Conservation (phyloP, 2,797 vertebrate genomes). For the Anniella stebbinsi region DNA sequence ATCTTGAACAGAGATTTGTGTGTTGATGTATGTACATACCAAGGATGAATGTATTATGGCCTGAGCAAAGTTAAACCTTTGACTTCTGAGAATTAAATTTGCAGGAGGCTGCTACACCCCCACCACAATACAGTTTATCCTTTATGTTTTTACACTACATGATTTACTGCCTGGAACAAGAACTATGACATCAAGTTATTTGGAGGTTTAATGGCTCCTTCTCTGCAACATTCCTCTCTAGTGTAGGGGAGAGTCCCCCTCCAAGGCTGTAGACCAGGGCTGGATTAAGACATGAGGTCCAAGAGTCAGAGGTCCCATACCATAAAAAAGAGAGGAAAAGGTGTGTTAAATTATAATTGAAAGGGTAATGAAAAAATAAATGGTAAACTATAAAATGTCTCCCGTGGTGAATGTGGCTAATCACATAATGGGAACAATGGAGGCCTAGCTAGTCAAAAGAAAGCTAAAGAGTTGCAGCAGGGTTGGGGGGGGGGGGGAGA, state of each 20-base stretch:
- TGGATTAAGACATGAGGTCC: no score
- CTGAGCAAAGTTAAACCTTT: constrained; percentile 1
- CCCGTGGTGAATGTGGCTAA: no score
- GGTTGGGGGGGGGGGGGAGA: no score
- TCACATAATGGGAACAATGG: no score
- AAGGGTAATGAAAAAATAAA: no score
- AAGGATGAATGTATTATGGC: not conserved
- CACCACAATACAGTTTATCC: not conserved
- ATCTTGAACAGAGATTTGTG: not conserved
- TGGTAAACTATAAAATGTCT: no score
- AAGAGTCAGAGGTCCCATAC: no score
- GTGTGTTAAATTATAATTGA: no score
- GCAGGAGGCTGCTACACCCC: not conserved
- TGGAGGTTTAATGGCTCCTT: not conserved
- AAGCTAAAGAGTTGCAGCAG: no score
- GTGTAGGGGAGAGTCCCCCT: not conserved
- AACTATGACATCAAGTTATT: not conserved
- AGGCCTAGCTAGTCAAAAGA: no score
- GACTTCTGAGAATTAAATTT: not conserved
- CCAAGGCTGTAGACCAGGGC: no score
- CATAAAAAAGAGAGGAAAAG: no score
- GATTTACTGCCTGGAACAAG: not conserved
- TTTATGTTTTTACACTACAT: not conserved
- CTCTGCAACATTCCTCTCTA: not conserved
- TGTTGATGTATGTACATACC: not conserved